Evolutionary conservation across 92 coral and sea anemone genomes (phyloP).

Genomic region (Parazoanthus swiftii): DNA sequence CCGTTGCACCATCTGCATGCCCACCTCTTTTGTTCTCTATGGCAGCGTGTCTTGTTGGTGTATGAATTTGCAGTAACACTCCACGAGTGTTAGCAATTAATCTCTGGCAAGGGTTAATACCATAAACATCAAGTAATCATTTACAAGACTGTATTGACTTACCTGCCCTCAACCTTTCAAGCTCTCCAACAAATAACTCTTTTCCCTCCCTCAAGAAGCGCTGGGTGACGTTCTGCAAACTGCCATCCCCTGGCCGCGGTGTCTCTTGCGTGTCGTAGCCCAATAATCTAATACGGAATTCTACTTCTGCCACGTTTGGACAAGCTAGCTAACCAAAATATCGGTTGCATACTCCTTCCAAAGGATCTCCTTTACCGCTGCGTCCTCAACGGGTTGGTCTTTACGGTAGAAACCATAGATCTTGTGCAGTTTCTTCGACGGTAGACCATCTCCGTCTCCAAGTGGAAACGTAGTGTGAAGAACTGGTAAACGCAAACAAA

Average conservation of each 20-base stretch:
- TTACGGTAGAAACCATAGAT: constrained; percentile 21
- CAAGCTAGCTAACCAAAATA: too few relatives aligned
- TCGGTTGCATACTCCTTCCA: too few relatives aligned
- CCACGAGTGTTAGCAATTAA: constrained; percentile 28
- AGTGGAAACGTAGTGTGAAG: background rate
- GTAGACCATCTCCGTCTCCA: constrained; percentile 7
- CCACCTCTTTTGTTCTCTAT: constrained; percentile 22
- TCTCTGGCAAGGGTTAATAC: constrained; percentile 16
- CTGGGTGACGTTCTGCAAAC: background rate
- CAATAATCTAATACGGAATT: too few relatives aligned
- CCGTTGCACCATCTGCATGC: background rate
- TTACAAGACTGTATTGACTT: background rate
- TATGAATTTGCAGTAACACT: background rate
- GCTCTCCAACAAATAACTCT: constrained; percentile 1
- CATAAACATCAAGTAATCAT: constrained; percentile 23
- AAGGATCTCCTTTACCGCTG: too few relatives aligned
- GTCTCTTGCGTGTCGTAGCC: constrained; percentile 27
- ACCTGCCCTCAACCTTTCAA: background rate
- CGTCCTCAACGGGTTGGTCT: too few relatives aligned
- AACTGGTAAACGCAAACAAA: constrained; percentile 4
- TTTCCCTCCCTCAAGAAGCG: background rate
- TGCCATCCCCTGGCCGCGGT: background rate
- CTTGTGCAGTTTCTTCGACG: constrained; percentile 7
- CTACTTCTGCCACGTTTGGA: too few relatives aligned
- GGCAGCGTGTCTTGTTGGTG: background rate